These are phyloP conservation scores for Aplysina aerophoba DNA, from an alignment of 37 sponge, comb jelly and placozoan genomes.

Conservation along the genomic window DNA sequence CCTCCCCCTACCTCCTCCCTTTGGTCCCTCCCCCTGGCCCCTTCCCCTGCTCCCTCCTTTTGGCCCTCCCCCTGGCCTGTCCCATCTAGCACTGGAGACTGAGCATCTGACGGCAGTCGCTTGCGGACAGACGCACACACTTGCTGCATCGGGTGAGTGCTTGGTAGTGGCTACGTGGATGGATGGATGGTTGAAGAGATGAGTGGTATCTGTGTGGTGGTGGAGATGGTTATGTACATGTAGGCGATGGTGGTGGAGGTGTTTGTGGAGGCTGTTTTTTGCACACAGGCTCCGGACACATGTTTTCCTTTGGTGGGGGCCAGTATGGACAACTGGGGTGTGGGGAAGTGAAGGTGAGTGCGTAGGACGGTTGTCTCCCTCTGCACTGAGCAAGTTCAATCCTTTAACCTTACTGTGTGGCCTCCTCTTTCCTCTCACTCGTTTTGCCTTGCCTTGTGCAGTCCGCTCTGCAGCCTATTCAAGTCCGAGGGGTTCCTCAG, in stretches of 20 bases:
- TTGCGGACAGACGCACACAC: slow-evolving; percentile 8
- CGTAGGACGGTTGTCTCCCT: too few relatives aligned
- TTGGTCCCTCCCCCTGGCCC: too few relatives aligned
- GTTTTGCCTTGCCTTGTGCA: not conserved
- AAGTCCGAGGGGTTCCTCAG: not conserved
- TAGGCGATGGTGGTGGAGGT: not conserved
- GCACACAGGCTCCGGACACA: not conserved
- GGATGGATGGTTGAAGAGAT: too few relatives aligned
- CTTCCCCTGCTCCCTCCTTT: too few relatives aligned
- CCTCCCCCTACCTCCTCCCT: too few relatives aligned
- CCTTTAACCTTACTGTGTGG: not conserved
- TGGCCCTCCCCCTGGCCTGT: too few relatives aligned
- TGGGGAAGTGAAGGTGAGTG: not conserved
- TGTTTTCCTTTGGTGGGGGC: slow-evolving; percentile 2
- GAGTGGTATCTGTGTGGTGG: too few relatives aligned
- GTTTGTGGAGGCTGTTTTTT: not conserved
- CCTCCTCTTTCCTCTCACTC: not conserved
- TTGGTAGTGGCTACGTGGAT: not conserved
- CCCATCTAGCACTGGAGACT: not conserved
- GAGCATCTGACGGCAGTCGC: not conserved
- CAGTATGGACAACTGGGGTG: slow-evolving; percentile 23
- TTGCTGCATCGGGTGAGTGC: not conserved
- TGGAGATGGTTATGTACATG: not conserved
- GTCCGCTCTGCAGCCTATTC: not conserved
- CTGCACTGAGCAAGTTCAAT: too few relatives aligned